Conservation (phyloP, 2,888 invertebrate genomes). For the Achlya flavicornis region DNA sequence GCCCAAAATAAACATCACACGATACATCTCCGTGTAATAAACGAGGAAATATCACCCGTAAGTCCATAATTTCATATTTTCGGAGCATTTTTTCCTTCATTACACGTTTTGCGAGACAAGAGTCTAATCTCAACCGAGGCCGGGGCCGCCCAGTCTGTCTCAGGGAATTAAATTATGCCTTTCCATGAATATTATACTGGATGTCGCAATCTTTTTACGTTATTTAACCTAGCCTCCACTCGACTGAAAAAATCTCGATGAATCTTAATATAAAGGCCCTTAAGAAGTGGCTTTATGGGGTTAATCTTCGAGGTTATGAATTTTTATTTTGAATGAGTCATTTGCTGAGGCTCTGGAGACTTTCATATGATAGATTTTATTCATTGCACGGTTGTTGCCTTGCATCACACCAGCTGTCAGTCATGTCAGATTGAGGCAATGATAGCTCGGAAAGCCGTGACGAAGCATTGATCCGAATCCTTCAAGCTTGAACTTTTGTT, state of each 20-base stretch:
- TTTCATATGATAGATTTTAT: neutral
- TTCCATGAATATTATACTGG: constrained; percentile 81
- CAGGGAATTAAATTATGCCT: constrained; percentile 77
- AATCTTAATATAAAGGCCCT: constrained; percentile 53
- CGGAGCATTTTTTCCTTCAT: constrained; percentile 66
- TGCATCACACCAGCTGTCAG: too few species aligned
- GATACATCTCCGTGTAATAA: constrained; percentile 37
- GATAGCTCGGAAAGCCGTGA: too few species aligned
- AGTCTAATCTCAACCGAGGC: constrained; percentile 65
- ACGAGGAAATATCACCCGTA: constrained; percentile 58
- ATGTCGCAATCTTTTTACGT: constrained; percentile 71
- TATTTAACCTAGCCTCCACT: constrained; percentile 52
- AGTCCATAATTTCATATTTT: constrained; percentile 74
- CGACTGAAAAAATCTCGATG: constrained; percentile 57
- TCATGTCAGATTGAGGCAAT: too few species aligned
- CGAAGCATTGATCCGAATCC: too few species aligned
- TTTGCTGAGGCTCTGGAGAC: neutral
- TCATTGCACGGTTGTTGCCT: too few species aligned
- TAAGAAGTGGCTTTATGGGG: constrained; percentile 15
- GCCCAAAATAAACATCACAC: constrained; percentile 20
- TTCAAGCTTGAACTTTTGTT: too few species aligned
- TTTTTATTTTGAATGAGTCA: neutral
- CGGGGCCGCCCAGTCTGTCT: constrained; percentile 61
- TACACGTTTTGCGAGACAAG: constrained; percentile 71
- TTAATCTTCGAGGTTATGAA: neutral